Evolutionary conservation across 2,888 invertebrate genomes (phyloP), one percentile per base, ranked within the genome.

Genomic region (Noctua comes): DNA sequence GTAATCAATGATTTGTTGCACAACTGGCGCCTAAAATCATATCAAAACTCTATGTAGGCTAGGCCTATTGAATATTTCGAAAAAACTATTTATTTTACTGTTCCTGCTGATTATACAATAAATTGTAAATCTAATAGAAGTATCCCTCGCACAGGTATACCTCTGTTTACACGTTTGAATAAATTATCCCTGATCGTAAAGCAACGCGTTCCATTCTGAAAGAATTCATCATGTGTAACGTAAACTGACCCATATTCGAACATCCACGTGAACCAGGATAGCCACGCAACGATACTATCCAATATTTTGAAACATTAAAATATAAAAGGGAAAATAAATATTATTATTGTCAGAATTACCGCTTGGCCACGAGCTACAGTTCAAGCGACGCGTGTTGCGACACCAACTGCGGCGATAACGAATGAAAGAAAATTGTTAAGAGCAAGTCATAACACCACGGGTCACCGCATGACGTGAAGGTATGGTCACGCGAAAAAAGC

Each of bases 241-340:
- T 88, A 87, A 86, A 86, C 88, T 88, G 83, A 88, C 88, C 88
- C 77, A 88, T 70, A 85, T 88, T 24, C 68, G 51, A 57, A 16
- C 62, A 11, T 27, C 10, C 62, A 46, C 54, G 68, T 36, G 65
- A 21, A 40, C 59, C 24, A 48, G 24, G 68, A 48, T 79, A 68
- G 48, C 68, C 59, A 73, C 64, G 64, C 71, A 71, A 80, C 77
- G 59, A 73, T 78, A 80, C 71, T 71, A 81, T 83, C 62, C 65
- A 73, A 83, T 88, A 87, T 84, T 86, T 78, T 80, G 73, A 84
- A 77, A 86, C 81, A 86, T 77, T 74, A 72, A 66, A 76, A 79
- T 40, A 0, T 36, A 75, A 71, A 84, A 66, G 74, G 16, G 40
- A 74, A 74, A 62, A 72, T 72, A 73, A 73, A 75, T 64, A 62